These are phyloP conservation scores for Lagodon rhomboides DNA, from an alignment of 2,797 vertebrate species.

Conservation along the genomic window DNA sequence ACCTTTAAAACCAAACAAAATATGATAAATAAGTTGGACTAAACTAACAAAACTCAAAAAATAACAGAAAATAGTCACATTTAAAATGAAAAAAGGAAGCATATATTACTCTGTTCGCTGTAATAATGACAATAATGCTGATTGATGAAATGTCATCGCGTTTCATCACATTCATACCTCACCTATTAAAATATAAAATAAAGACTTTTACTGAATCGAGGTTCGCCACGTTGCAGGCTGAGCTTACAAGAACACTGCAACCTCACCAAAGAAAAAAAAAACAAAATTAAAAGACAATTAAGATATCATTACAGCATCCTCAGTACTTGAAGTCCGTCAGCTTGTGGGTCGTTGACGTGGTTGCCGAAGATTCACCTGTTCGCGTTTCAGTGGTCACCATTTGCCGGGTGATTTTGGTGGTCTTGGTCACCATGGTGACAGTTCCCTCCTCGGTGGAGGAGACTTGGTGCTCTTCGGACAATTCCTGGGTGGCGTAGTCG, in stretches of 20 bases:
- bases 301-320: constrained; percentile 59
- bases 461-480: constrained; percentile 73
- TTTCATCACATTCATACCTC: constrained; percentile 62
- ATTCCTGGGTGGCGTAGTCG: constrained; percentile 79
- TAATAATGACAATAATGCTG: constrained; percentile 52
- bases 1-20: constrained; percentile 70
- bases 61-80: constrained; percentile 68
- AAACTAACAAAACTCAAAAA: constrained; percentile 62
- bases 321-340: constrained; percentile 58
- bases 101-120: constrained; percentile 73
- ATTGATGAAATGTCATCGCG: constrained; percentile 44
- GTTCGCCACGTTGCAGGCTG: constrained; percentile 49
- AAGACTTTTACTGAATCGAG: constrained; percentile 44
- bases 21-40: constrained; percentile 65
- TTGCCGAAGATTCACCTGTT: constrained; percentile 70
- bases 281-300: constrained; percentile 33
- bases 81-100: constrained; percentile 61
- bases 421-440: constrained; percentile 78
- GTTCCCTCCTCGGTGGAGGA: constrained; percentile 70
- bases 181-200: constrained; percentile 61
- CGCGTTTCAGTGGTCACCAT: constrained; percentile 75
- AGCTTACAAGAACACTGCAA: constrained; percentile 67
- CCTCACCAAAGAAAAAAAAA: constrained; percentile 57
- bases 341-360: constrained; percentile 39
- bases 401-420: constrained; percentile 78